Conservation (phyloP, 2,888 invertebrate genomes). For the Fragum fragum region DNA sequence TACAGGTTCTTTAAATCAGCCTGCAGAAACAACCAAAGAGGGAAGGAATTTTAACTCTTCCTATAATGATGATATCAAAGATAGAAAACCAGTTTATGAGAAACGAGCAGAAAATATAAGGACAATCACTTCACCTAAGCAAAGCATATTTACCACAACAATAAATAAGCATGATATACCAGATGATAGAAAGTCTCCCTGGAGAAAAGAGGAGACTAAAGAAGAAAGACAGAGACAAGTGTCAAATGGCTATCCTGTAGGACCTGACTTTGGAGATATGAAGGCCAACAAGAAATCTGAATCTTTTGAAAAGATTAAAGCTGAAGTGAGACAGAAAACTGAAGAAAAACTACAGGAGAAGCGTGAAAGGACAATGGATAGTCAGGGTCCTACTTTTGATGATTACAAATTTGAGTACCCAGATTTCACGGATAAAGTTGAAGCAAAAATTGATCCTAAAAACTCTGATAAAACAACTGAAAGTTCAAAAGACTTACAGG, state of each 20-base stretch:
- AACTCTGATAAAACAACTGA: not conserved
- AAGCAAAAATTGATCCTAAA: not conserved
- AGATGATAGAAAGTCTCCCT: slow-evolving; percentile 56
- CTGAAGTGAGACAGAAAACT: slow-evolving; percentile 23
- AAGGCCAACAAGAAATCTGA: slow-evolving; percentile 3
- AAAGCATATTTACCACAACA: slow-evolving; percentile 15
- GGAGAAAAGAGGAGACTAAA: slow-evolving; percentile 35
- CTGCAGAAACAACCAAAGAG: not conserved
- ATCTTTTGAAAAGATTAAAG: slow-evolving; percentile 23
- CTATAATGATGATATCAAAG: slow-evolving; percentile 8
- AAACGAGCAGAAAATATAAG: not conserved
- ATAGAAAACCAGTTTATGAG: slow-evolving; percentile 1
- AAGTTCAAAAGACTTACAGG: too few relatives aligned
- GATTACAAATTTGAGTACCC: slow-evolving; percentile 20
- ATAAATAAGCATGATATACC: slow-evolving; percentile 54
- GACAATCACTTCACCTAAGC: not conserved
- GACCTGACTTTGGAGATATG: slow-evolving; percentile 26
- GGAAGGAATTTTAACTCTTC: not conserved
- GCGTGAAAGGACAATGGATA: slow-evolving; percentile 60
- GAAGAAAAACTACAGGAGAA: slow-evolving; percentile 44
- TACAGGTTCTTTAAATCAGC: not conserved
- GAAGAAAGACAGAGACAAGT: slow-evolving; percentile 14
- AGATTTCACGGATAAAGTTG: slow-evolving; percentile 9
- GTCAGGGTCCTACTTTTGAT: slow-evolving; percentile 59
- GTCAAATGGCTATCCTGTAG: slow-evolving; percentile 23